Percentiles rank a stretch among this genome's conserved stretches.
Conservation (phyloP, 1,140 invertebrate genomes). For the Brachionus sp. region DNA sequence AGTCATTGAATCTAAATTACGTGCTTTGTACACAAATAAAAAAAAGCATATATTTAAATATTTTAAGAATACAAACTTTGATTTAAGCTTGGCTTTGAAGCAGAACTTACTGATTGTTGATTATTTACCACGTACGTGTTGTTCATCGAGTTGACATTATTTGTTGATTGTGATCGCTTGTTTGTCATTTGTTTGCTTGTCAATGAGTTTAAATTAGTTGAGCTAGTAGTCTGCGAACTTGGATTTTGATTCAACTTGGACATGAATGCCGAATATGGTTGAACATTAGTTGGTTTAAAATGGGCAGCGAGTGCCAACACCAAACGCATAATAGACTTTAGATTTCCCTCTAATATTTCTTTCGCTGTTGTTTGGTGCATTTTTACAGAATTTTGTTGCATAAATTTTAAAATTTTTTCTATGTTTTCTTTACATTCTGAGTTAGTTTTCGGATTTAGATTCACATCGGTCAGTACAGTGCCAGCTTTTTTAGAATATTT, state of each 20-base stretch:
- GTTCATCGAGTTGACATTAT: conserved; percentile 35
- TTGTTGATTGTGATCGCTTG: conserved; percentile 31
- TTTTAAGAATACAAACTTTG: not conserved
- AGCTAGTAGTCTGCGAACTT: not conserved
- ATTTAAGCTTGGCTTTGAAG: not conserved
- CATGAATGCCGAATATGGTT: conserved; percentile 47
- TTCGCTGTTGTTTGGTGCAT: conserved; percentile 55
- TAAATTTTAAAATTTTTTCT: conserved; percentile 57
- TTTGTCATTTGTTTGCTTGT: conserved; percentile 14
- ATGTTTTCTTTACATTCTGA: conserved; percentile 59
- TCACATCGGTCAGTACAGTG: conserved; percentile 54
- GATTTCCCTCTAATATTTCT: conserved; percentile 61
- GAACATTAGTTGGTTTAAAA: conserved; percentile 60
- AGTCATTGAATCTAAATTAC: conserved; percentile 40
- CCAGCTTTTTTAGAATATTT: conserved; percentile 51
- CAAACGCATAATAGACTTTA: conserved; percentile 62
- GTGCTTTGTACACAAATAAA: conserved; percentile 1
- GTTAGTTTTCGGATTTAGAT: conserved; percentile 50
- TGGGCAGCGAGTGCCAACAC: conserved; percentile 62
- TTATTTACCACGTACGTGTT: conserved; percentile 27
- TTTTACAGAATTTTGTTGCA: conserved; percentile 51
- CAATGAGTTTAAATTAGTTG: not conserved
- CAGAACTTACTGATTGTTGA: not conserved
- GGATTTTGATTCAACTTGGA: conserved; percentile 17
- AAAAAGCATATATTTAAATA: not conserved